A percentile compares a stretch with the other conserved stretches of the same genome.
These are phyloP conservation scores for Leptoteleia sp. DNA, from an alignment of 1,140 invertebrate species.

Conservation along the genomic window DNA sequence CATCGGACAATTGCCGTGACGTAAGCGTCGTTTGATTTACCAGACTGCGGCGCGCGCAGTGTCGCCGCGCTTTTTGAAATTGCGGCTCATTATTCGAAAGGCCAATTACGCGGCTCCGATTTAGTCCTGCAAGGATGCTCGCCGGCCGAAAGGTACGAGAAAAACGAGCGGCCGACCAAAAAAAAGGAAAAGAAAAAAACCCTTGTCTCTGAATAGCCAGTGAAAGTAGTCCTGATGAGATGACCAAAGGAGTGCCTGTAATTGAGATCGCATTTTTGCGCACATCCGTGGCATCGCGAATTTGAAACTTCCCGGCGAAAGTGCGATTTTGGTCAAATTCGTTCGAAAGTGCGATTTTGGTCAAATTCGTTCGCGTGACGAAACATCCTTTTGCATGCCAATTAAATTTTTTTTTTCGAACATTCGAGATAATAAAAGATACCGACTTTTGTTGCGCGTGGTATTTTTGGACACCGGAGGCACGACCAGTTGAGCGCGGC, in stretches of 20 bases:
- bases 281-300: constrained; percentile 52
- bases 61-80: constrained; percentile 36
- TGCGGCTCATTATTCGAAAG: constrained; percentile 42
- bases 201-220: constrained; percentile 44
- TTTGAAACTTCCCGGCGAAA: constrained; percentile 55
- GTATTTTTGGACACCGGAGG: no score
- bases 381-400: constrained; percentile 28
- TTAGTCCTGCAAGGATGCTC: constrained; percentile 33
- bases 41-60: background rate
- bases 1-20: constrained; percentile 60
- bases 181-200: no score
- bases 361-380: constrained; percentile 43
- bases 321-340: constrained; percentile 51
- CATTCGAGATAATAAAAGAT: background rate
- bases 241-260: constrained; percentile 40
- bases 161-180: constrained; percentile 4
- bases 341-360: constrained; percentile 41
- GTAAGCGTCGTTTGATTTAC: constrained; percentile 61
- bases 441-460: no score
- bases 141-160: constrained; percentile 20
- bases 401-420: constrained; percentile 21
- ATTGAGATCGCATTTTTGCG: constrained; percentile 62
- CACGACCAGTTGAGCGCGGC: no score
- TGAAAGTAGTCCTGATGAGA: constrained; percentile 58
- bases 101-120: constrained; percentile 35